Evolutionary conservation across 1,140 invertebrate genomes (phyloP).

Genomic region (Cydia strobilella): DNA sequence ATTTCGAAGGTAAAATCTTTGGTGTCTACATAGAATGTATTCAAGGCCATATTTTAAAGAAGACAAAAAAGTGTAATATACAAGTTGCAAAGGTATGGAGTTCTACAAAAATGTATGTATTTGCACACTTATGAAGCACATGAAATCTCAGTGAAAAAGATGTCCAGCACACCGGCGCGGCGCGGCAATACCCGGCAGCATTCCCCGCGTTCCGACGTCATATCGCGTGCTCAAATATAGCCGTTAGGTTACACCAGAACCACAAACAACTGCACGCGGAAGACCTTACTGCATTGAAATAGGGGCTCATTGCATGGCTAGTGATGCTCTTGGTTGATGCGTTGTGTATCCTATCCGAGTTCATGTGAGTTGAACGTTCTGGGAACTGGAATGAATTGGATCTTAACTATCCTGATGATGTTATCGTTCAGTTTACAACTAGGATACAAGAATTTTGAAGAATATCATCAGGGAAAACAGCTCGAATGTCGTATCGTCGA

Average conservation of each 20-base stretch:
- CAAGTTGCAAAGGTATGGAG: no score
- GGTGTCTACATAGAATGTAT: no score
- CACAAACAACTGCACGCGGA: neutral
- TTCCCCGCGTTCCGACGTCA: conserved; percentile 2
- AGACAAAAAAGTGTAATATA: no score
- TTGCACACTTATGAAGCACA: no score
- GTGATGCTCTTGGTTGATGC: neutral
- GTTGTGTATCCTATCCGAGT: neutral
- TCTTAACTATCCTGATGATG: conserved; percentile 21
- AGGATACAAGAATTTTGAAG: neutral
- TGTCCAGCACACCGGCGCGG: neutral
- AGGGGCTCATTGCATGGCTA: neutral
- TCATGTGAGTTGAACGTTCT: conserved; percentile 15
- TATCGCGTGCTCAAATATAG: conserved; percentile 11
- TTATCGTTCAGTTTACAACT: neutral
- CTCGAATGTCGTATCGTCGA: no score
- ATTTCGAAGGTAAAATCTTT: no score
- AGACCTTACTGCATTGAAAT: neutral
- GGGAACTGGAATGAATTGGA: conserved; percentile 24
- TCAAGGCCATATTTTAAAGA: no score
- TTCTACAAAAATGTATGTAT: no score
- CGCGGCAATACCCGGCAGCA: neutral
- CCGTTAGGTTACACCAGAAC: conserved; percentile 12
- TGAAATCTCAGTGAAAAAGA: neutral
- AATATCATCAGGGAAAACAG: neutral